Percentiles rank a stretch among this genome's conserved stretches.
Conservation (phyloP, 2,888 invertebrate species). For the Thelaira solivaga region DNA sequence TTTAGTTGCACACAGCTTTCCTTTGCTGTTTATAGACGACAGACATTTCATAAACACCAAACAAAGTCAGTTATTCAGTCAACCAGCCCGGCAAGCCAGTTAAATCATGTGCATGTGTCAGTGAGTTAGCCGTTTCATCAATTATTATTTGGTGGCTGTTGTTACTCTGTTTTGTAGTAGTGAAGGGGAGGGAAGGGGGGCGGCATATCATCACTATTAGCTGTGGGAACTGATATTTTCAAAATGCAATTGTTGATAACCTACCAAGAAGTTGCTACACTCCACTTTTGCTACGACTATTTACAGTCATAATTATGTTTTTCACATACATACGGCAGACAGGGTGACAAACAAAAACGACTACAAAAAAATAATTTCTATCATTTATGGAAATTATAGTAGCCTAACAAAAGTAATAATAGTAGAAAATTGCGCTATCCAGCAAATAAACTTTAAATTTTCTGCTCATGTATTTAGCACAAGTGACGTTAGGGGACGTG, state of each 20-base stretch:
- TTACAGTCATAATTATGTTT: slow-evolving; percentile 6
- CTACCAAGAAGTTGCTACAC: slow-evolving; percentile 34
- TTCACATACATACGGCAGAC: background rate
- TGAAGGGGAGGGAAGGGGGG: background rate
- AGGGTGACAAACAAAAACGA: background rate
- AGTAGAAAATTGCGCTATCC: too few relatives aligned
- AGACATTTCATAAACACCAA: slow-evolving; percentile 45
- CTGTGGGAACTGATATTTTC: slow-evolving; percentile 58
- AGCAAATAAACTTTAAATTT: too few relatives aligned
- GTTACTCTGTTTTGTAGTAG: slow-evolving; percentile 7
- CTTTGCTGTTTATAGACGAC: background rate
- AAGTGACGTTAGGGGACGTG: too few relatives aligned
- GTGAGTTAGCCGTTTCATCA: slow-evolving; percentile 27
- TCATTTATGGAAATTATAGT: background rate
- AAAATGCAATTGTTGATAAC: slow-evolving; percentile 46
- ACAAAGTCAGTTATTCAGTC: slow-evolving; percentile 7
- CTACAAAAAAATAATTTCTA: background rate
- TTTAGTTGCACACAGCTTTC: background rate
- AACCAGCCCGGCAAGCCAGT: background rate
- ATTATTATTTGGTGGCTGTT: slow-evolving; percentile 25
- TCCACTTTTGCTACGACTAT: background rate
- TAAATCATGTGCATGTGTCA: too few relatives aligned
- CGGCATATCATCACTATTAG: slow-evolving; percentile 48
- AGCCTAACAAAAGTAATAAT: too few relatives aligned
- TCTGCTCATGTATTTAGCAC: too few relatives aligned